Evolutionary conservation across 2,888 invertebrate genomes (phyloP), one percentile per base, ranked within the genome.

Genomic region (Seladonia tumulorum): DNA sequence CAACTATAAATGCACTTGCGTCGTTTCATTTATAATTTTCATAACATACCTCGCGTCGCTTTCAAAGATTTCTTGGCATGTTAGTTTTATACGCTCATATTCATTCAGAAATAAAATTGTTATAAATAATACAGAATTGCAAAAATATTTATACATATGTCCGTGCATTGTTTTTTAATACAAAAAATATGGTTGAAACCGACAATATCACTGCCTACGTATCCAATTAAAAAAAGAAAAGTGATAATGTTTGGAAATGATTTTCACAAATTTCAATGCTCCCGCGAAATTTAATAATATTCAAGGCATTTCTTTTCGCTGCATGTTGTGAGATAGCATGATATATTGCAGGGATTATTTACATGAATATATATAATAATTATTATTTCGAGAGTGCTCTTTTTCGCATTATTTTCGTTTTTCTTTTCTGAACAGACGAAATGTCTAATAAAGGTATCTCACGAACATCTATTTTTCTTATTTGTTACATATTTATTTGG

Each of bases 401-500:
- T 89, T 79, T 83, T 80, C 87, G 84, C 76, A 83, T 76, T 80
- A 29, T 76, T 39, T 68, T 83, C 68, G 68, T 68, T 73, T 77
- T 78, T 57, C 81, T 79, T 86, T 66, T n/a, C 79, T 76, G 77
- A 89, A 81, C 81, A 85, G 76, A 83, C 85, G 42, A 47, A 76
- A 72, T 76, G 79, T 79, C 85, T 79, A 76, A 76, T 85, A 63
- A 82, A 90, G 76, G 76, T 86, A 86, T 89, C 89, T 93, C 89
- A 93, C 91, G 87, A 89, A 93, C 89, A 88, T 92, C 88, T 92
- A 87, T 93, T 93, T 84, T 93, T 94, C 92, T 95, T 94, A 94
- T 95, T 94, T 95, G 95, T 95, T 95, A 93, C 95, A 95, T 95
- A 95, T 94, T 94, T 94, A 94, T 94, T 95, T 94, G 94, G 94